These are phyloP conservation scores for Xylocopa sonorina DNA, from an alignment of 1,140 invertebrate species.

Conservation along the genomic window DNA sequence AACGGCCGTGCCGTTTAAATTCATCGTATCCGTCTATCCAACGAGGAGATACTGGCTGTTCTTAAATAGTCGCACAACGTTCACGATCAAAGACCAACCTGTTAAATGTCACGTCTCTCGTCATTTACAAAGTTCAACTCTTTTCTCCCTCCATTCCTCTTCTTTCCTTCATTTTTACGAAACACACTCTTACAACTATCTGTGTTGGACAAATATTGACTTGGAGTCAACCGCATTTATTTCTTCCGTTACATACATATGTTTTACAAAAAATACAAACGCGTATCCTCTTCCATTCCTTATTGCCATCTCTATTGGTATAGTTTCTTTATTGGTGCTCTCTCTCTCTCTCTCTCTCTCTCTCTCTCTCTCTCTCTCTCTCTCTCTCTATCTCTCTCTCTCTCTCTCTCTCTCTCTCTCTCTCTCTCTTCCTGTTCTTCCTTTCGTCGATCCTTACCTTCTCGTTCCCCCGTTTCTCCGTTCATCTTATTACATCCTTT, in stretches of 20 bases:
- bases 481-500: no score
- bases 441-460: neutral
- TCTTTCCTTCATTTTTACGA: neutral
- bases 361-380: neutral
- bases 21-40: no score
- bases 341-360: neutral
- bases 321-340: neutral
- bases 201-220: conserved; percentile 29
- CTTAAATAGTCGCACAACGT: neutral
- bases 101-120: conserved; percentile 6
- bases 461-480: no score
- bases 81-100: neutral
- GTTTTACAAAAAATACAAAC: neutral
- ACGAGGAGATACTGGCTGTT: neutral
- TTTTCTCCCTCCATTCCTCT: neutral
- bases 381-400: neutral
- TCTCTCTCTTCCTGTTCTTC: neutral
- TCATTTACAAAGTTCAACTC: conserved; percentile 9
- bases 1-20: no score
- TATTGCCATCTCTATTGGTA: no score
- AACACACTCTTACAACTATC: conserved; percentile 17
- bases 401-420: neutral
- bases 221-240: conserved; percentile 16
- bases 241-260: conserved; percentile 13
- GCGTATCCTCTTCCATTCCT: neutral